Evolutionary conservation across 2,797 vertebrate species (phyloP), one percentile per base, ranked within the genome.

Genomic region (Alcedo atthis): DNA sequence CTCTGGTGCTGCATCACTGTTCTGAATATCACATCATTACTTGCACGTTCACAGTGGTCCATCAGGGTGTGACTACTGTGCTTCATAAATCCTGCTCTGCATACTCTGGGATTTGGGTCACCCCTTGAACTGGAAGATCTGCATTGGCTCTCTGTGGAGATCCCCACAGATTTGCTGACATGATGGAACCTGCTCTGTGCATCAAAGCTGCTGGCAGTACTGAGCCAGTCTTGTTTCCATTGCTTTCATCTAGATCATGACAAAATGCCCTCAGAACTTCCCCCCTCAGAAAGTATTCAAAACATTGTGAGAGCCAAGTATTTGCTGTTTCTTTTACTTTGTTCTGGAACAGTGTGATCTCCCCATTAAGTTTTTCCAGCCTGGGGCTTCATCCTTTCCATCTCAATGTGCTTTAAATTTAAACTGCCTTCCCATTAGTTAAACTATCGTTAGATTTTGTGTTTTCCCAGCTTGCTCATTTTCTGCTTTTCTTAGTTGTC

Each of bases 1-100:
- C 57, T 82, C 70, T 78, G 61, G 32, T 0, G 0, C 28, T 51
- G 18, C 0, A 0, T 80, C n/a, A 1, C 15, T 43, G 3, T 45
- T 45, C 14, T 30, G 37, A 9, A 21, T 20, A 18, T 84, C 18
- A 2, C 12, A 1, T 3, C 0, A 0, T 58, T 73, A 5, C 30
- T 79, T 71, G 55, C 21, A 13, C 0, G 0, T 32, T 67, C 15
- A 19, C 8, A 0, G 32, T 40, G 21, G 20, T 78, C 24, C 13
- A 3, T 21, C 32, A 37, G 32, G 12, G 5, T 58, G 43, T 28
- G 46, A 21, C 13, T 26, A 5, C 30, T 0, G 0, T 11, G 6
- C 35, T 64, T 58, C 9, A 2, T 81, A 45, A 67, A 30, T 63
- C 32, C 55, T 63, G n/a, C 58, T 79, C 32, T 20, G 2, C 8